phyloP scores from a whole-genome alignment of 1,140 invertebrate genomes.

The Idris sp. region DNA sequence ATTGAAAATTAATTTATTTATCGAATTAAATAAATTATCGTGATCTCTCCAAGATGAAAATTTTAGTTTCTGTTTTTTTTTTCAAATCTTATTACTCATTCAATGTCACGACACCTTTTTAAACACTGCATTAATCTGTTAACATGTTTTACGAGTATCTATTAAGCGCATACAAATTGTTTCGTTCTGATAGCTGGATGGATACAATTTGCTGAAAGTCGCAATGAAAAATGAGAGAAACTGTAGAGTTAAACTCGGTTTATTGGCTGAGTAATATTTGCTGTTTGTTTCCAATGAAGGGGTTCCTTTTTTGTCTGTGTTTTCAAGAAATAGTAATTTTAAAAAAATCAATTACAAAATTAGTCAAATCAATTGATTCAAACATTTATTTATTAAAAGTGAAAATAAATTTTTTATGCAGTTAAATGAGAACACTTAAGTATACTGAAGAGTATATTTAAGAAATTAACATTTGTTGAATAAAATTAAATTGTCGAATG shows the following conservation, averaged over 20 bases:
- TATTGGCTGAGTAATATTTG: slow-evolving; percentile 40
- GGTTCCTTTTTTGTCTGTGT: no score
- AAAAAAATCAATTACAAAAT: no score
- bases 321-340: no score
- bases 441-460: no score
- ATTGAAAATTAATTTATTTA: slow-evolving; percentile 3
- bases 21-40: no score
- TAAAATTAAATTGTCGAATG: no score
- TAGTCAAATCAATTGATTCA: no score
- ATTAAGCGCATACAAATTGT: slow-evolving; percentile 65
- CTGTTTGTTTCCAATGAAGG: slow-evolving; percentile 14
- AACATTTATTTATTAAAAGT: no score
- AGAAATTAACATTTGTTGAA: no score
- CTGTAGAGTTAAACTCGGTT: slow-evolving; percentile 32
- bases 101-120: slow-evolving; percentile 32
- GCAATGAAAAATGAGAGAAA: slow-evolving; percentile 46
- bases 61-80: slow-evolving; percentile 44
- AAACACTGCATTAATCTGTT: slow-evolving; percentile 55
- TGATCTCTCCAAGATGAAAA: slow-evolving; percentile 9
- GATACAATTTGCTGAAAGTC: slow-evolving; percentile 24
- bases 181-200: slow-evolving; percentile 32
- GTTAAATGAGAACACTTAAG: no score
- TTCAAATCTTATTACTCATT: slow-evolving; percentile 44
- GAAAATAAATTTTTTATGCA: no score
- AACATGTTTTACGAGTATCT: slow-evolving; percentile 72